These are phyloP conservation scores for Calyptomena viridis DNA, from an alignment of 2,113 vertebrate genomes.

Conservation along the genomic window DNA sequence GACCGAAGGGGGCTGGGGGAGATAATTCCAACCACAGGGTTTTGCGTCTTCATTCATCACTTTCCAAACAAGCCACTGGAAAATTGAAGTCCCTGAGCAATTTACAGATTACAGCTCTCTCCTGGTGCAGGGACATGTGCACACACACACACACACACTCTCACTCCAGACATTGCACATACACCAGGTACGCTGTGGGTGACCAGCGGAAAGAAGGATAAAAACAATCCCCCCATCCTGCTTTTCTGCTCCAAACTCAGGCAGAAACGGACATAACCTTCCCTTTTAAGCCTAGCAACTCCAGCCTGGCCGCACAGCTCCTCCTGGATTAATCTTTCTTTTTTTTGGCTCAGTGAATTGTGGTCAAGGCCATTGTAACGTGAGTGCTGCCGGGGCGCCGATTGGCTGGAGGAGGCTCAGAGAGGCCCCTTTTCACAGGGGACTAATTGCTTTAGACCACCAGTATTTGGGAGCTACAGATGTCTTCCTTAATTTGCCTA, in stretches of 20 bases:
- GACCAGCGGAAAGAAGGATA: neutral
- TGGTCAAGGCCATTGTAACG: constrained; percentile 93
- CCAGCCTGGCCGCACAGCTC: constrained; percentile 76
- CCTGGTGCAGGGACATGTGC: neutral
- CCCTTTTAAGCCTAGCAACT: constrained; percentile 75
- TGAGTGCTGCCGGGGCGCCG: constrained; percentile 83
- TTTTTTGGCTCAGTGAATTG: constrained; percentile 89
- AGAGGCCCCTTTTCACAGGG: constrained; percentile 89
- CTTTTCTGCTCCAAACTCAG: constrained; percentile 32
- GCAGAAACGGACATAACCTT: constrained; percentile 69
- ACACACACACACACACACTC: neutral
- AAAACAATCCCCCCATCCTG: neutral
- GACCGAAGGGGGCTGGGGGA: neutral
- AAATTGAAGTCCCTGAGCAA: constrained; percentile 66
- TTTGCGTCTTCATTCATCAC: constrained; percentile 69
- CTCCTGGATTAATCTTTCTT: constrained; percentile 87
- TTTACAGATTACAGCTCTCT: constrained; percentile 63
- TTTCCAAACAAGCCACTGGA: constrained; percentile 63
- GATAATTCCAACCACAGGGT: constrained; percentile 52
- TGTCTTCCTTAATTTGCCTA: constrained; percentile 98
- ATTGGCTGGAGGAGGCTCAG: constrained; percentile 87
- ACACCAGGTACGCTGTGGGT: neutral
- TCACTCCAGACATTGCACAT: neutral
- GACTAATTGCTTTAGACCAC: constrained; percentile 94
- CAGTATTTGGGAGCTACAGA: constrained; percentile 94